phyloP scores from a whole-genome alignment of 53 echinoderm and acorn worm genomes.

The Arbacia lixula region DNA sequence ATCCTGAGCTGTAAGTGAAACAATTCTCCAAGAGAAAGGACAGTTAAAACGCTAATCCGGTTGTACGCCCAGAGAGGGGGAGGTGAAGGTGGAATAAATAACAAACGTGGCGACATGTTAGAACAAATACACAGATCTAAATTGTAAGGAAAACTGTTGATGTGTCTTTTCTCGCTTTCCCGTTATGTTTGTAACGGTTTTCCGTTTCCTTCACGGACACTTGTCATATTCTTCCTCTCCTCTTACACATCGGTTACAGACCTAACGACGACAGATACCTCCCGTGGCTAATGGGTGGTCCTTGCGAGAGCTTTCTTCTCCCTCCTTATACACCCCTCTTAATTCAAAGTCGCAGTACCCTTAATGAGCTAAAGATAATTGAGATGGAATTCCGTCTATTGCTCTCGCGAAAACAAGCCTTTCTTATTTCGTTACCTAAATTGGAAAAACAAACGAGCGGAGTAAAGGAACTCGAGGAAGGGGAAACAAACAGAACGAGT shows the following conservation, averaged over 20 bases:
- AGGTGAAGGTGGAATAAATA: neutral
- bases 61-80: neutral
- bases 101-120: neutral
- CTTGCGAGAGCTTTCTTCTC: neutral
- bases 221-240: constrained; percentile 1
- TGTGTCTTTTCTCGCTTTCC: neutral
- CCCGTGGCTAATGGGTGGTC: constrained; percentile 44
- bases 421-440: constrained; percentile 19
- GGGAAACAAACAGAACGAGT: constrained; percentile 14
- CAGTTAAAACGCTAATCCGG: no score
- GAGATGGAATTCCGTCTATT: neutral
- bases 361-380: constrained; percentile 30
- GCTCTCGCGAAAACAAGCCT: constrained; percentile 34
- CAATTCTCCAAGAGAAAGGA: no score
- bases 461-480: constrained; percentile 4
- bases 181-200: neutral
- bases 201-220: constrained; percentile 5
- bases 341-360: constrained; percentile 7
- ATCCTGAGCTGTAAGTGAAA: no score
- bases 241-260: constrained; percentile 37
- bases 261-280: constrained; percentile 17
- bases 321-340: constrained; percentile 3
- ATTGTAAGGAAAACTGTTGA: neutral
- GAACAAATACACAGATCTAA: constrained; percentile 1
- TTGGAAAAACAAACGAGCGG: constrained; percentile 49